A percentile compares a stretch with the other conserved stretches of the same genome.
Evolutionary conservation across 1,140 invertebrate species (phyloP).

Genomic region (Nixonia krombeini): DNA sequence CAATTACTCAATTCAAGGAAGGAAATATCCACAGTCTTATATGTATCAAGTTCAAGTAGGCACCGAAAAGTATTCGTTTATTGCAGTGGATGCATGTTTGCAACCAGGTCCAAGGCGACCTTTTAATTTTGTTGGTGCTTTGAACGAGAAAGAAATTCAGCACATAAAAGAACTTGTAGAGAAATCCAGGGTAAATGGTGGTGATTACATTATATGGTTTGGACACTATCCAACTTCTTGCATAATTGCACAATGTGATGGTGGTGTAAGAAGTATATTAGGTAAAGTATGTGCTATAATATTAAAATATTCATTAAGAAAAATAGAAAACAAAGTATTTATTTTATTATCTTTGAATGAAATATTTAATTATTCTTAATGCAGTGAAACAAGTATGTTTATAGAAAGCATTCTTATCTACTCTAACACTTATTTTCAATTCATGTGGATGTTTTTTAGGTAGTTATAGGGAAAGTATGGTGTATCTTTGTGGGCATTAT

Average conservation of each 20-base stretch:
- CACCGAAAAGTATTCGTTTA: conserved; percentile 80
- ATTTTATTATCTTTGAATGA: too few relatives aligned
- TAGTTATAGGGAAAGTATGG: conserved; percentile 73
- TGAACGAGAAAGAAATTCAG: conserved; percentile 75
- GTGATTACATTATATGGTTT: conserved; percentile 85
- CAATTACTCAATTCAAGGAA: conserved; percentile 87
- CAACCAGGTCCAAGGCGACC: conserved; percentile 88
- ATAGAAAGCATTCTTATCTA: too few relatives aligned
- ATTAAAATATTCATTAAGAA: background rate
- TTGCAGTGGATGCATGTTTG: conserved; percentile 90
- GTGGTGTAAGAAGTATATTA: conserved; percentile 74
- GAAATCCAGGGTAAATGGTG: conserved; percentile 65
- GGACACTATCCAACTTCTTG: conserved; percentile 95
- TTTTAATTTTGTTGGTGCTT: conserved; percentile 92
- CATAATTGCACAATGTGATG: conserved; percentile 78
- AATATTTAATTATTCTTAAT: too few relatives aligned
- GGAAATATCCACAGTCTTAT: conserved; percentile 81
- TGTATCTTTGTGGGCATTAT: conserved; percentile 94
- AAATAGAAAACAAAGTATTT: background rate
- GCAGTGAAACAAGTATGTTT: too few relatives aligned
- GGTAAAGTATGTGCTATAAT: conserved; percentile 54
- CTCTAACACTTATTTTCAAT: too few relatives aligned
- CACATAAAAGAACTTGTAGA: conserved; percentile 72
- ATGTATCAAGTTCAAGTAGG: conserved; percentile 76
- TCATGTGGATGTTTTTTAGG: too few relatives aligned